These are phyloP conservation scores for Luscinia megarhynchos DNA, from an alignment of 2,797 vertebrate species.

Conservation along the genomic window DNA sequence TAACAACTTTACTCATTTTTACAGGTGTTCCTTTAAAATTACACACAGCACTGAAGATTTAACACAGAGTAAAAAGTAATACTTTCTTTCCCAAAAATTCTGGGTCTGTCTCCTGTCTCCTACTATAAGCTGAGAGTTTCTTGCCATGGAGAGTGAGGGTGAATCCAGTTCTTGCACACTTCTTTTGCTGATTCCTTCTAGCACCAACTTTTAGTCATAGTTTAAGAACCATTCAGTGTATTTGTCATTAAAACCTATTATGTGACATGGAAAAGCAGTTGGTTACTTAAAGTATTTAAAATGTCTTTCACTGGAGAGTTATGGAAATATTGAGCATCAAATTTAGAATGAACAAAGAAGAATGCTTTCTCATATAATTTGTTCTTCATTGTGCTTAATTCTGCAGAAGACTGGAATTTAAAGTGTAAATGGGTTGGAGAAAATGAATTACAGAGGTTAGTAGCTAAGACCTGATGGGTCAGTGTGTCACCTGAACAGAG, in stretches of 20 bases:
- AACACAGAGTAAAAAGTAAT: background rate
- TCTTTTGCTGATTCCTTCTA: background rate
- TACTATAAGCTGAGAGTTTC: background rate
- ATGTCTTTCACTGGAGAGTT: background rate
- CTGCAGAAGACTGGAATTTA: background rate
- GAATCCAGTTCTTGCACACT: background rate
- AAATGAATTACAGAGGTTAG: background rate
- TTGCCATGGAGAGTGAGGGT: background rate
- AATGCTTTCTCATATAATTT: background rate
- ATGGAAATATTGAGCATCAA: background rate
- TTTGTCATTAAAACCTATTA: background rate
- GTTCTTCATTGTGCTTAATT: background rate
- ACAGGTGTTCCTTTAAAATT: background rate
- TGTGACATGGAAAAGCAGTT: background rate
- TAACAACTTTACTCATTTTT: background rate
- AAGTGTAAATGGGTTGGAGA: background rate
- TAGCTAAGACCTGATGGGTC: background rate
- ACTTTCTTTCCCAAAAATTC: background rate
- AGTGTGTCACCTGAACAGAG: background rate
- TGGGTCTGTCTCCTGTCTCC: background rate
- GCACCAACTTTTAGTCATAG: background rate
- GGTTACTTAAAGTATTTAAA: background rate
- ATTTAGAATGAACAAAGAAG: background rate
- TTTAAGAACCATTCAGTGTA: background rate
- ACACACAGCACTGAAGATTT: background rate